Evolutionary conservation across 1,140 invertebrate genomes (phyloP).

Genomic region (Brachionus rubens): DNA sequence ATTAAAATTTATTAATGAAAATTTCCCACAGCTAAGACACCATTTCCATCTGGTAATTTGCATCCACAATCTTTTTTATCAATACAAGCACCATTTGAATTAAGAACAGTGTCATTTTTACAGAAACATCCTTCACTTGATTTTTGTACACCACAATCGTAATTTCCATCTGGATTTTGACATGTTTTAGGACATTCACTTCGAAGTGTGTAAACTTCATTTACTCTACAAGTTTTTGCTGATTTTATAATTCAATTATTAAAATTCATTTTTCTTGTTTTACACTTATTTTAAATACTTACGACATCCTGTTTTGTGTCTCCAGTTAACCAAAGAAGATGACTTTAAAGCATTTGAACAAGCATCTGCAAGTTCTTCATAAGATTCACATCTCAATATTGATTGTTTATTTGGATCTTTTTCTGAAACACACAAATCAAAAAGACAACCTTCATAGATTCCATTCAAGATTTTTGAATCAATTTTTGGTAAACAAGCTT

Average conservation of each 20-base stretch:
- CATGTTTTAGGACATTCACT: slow-evolving; percentile 1
- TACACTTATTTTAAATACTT: no score
- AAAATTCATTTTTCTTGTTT: background rate
- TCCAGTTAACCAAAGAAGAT: background rate
- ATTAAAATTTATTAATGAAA: no score
- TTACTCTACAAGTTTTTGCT: background rate
- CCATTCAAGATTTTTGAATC: background rate
- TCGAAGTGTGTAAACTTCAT: background rate
- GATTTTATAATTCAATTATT: background rate
- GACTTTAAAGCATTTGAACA: background rate
- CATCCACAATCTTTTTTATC: slow-evolving; percentile 16
- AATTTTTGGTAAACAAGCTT: background rate
- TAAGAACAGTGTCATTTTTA: slow-evolving; percentile 5
- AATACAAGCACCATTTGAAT: slow-evolving; percentile 31
- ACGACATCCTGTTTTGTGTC: background rate
- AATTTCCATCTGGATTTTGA: slow-evolving; percentile 11
- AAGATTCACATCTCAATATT: background rate
- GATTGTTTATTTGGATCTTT: background rate
- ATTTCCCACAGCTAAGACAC: slow-evolving; percentile 1
- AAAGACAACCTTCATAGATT: background rate
- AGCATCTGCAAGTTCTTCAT: background rate
- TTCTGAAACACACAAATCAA: slow-evolving; percentile 19
- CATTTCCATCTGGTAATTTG: background rate
- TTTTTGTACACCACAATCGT: slow-evolving; percentile 2
- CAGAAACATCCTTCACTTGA: slow-evolving; percentile 20